Base-by-base conservation (phyloP, 2,888 invertebrate genomes). In the Torymus tubicola region DNA sequence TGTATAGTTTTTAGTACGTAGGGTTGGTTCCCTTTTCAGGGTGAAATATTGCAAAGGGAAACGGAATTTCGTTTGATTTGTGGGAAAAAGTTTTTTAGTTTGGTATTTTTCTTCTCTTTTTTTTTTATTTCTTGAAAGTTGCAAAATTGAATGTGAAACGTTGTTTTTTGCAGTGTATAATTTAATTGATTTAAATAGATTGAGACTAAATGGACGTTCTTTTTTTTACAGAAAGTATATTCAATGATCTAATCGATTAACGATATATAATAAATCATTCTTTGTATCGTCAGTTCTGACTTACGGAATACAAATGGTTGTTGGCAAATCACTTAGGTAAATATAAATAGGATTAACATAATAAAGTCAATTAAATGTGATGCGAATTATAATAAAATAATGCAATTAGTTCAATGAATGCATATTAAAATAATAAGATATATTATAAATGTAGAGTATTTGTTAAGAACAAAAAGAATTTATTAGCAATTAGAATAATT, bases 301-400 rank as follows among this genome's bases (percentile, higher is more conserved):
- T 31, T 12, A 31, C n/a, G 55, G 5, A n/a, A 53, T 31, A 18
- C 24, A 14, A 31, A 14, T 12, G 24, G n/a, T 74, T 42, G 64
- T 65, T 24, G 31, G 12, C 31, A 42, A 67, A 74, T 65, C 65
- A 55, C 53, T 55, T 64, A 57, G 65, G 31, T 42, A 73, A 73
- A 65, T 31, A 73, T 57, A 65, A 64, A 73, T 64, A 16, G 11
- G 16, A 65, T 73, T 63, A 55, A 72, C 55, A 52, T 68, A 55
- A 60, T 12, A 42, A 42, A 42, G 42, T 42, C 42, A 42, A 42
- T 42, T 42, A 42, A 42, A 42, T 42, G 42, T 42, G 42, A 5
- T 8, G 42, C 42, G 42, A 42, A 42, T 42, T 42, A 42, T 42
- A 69, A 70, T 63, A 69, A 69, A 77, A 69, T 69, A 21, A 68